These are phyloP conservation scores for Paralvinella palmiformis DNA, from an alignment of 1,140 invertebrate species.

Conservation along the genomic window DNA sequence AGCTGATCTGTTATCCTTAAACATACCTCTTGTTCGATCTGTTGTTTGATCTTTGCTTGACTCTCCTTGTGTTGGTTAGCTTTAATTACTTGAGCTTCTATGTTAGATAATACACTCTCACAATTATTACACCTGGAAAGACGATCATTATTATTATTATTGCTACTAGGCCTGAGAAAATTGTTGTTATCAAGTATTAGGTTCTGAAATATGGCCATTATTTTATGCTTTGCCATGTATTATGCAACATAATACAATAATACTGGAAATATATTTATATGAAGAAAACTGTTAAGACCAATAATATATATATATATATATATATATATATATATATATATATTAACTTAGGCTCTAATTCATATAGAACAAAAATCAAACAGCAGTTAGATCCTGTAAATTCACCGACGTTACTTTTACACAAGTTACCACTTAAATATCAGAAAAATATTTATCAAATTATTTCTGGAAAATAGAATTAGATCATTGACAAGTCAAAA, in stretches of 20 bases:
- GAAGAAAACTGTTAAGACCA: no score
- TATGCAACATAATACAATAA: no score
- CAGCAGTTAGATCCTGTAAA: neutral
- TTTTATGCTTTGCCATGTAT: no score
- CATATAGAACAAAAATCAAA: neutral
- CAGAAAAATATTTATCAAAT: neutral
- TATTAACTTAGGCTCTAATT: no score
- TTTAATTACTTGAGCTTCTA: conserved; percentile 80
- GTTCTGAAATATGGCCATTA: no score
- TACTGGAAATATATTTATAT: no score
- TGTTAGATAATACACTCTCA: conserved; percentile 76
- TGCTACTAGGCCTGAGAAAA: no score
- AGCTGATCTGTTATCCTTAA: neutral
- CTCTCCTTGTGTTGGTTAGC: conserved; percentile 81
- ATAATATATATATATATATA: no score
- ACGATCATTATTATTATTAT: no score
- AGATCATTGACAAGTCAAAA: neutral
- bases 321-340: no score
- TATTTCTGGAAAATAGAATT: neutral
- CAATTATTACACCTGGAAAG: conserved; percentile 69
- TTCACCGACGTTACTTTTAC: no score
- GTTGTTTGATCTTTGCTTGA: conserved; percentile 71
- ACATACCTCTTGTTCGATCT: conserved; percentile 77
- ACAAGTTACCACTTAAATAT: neutral
- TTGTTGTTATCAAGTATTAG: no score